A percentile compares a stretch with the other conserved stretches of the same genome.
phyloP scores from a whole-genome alignment of 2,113 vertebrate genomes.

The Oreochromis spilurus region DNA sequence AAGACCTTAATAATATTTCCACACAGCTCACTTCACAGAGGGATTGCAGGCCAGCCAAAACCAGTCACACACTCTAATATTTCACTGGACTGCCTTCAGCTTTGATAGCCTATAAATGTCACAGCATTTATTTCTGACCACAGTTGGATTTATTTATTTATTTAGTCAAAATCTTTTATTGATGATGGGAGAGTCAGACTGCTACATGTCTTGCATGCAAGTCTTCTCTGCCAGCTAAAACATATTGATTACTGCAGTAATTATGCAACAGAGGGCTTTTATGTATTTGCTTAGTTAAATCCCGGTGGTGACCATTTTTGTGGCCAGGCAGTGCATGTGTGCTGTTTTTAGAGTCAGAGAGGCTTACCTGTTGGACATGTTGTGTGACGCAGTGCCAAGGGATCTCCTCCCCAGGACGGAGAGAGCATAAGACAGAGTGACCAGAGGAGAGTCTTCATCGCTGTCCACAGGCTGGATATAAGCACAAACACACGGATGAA shows the following conservation, averaged over 20 bases:
- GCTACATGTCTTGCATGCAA: background rate
- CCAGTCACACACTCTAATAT: background rate
- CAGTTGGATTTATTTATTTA: background rate
- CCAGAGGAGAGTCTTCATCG: slow-evolving; percentile 90
- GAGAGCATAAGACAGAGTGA: slow-evolving; percentile 91
- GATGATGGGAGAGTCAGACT: background rate
- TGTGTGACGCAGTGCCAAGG: slow-evolving; percentile 89
- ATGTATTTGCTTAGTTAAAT: background rate
- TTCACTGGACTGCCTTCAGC: background rate
- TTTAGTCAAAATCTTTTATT: background rate
- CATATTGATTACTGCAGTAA: background rate
- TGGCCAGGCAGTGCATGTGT: background rate
- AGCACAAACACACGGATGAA: background rate
- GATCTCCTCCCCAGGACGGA: slow-evolving; percentile 91
- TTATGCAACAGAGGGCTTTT: background rate
- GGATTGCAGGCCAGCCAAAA: background rate
- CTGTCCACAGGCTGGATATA: slow-evolving; percentile 79
- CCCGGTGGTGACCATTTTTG: background rate
- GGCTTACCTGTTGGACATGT: slow-evolving; percentile 90
- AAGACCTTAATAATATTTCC: background rate
- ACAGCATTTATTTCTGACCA: background rate
- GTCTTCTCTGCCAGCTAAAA: background rate
- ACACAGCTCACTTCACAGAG: background rate
- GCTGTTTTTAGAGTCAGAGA: background rate
- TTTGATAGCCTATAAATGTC: background rate